These are phyloP conservation scores for Sander lucioperca DNA, from an alignment of 2,113 vertebrate genomes.

Conservation along the genomic window DNA sequence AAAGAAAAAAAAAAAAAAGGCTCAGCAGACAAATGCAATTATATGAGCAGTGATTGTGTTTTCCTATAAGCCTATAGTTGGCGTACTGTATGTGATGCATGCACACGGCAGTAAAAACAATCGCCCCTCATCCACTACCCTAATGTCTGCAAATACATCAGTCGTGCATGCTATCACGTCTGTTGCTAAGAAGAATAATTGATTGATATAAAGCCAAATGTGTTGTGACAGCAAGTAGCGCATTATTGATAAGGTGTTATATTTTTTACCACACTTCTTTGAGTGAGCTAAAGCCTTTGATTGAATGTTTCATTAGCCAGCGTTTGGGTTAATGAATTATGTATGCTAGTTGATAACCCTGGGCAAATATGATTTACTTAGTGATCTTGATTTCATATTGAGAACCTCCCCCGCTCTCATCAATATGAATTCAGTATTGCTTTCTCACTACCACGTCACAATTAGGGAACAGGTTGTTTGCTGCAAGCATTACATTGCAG, in stretches of 20 bases:
- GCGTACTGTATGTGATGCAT: background rate
- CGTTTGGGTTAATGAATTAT: conserved; percentile 33
- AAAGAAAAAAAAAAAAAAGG: background rate
- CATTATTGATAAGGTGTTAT: conserved; percentile 12
- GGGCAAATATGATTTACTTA: conserved; percentile 33
- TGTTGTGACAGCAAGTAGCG: background rate
- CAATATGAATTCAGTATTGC: background rate
- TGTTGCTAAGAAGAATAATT: background rate
- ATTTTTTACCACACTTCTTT: conserved; percentile 5
- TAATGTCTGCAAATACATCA: background rate
- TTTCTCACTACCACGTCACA: background rate
- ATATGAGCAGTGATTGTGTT: background rate
- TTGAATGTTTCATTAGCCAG: conserved; percentile 17
- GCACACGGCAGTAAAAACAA: background rate
- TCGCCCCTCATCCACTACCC: background rate
- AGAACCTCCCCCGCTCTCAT: conserved; percentile 8
- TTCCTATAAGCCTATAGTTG: background rate
- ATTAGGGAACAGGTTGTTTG: background rate
- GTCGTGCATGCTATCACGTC: background rate
- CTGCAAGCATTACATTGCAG: background rate
- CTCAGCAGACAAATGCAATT: too few species aligned
- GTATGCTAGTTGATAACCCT: conserved; percentile 19
- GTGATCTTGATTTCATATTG: conserved; percentile 40
- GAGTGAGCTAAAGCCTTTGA: conserved; percentile 3
- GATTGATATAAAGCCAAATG: background rate